phyloP scores from a whole-genome alignment of 1,140 invertebrate species.

The Contarinia nasturtii region DNA sequence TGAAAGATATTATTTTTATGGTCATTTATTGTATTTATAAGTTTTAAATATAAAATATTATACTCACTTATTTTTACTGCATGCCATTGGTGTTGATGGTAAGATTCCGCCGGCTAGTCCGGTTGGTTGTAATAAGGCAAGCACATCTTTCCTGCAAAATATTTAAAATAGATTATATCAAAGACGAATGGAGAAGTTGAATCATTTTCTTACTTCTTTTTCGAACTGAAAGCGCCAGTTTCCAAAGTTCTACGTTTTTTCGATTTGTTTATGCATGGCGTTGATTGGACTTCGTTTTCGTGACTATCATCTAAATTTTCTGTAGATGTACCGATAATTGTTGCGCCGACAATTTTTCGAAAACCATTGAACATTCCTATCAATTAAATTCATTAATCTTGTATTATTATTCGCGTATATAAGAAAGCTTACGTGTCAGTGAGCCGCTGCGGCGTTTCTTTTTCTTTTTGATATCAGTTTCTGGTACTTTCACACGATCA shows the following conservation, averaged over 20 bases:
- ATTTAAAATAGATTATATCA: conserved; percentile 3
- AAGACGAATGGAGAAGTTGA: conserved; percentile 1
- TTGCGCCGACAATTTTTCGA: conserved; percentile 51
- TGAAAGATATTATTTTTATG: conserved; percentile 1
- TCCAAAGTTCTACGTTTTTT: conserved; percentile 40
- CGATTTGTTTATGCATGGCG: conserved; percentile 28
- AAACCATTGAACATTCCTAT: conserved; percentile 56
- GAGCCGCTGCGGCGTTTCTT: conserved; percentile 64
- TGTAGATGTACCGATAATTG: conserved; percentile 24
- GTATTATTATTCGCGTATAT: conserved; percentile 7
- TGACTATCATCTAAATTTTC: conserved; percentile 26
- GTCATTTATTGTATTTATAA: conserved; percentile 6
- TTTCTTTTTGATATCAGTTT: conserved; percentile 29
- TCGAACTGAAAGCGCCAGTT: conserved; percentile 20
- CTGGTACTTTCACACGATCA: no score
- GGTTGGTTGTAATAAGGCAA: conserved; percentile 4
- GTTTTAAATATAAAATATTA: conserved; percentile 2
- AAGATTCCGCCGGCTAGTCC: conserved; percentile 3
- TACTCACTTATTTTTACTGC: conserved; percentile 12
- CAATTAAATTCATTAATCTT: conserved; percentile 11
- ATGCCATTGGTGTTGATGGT: conserved; percentile 4
- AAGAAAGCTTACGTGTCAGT: conserved; percentile 43
- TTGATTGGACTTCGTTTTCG: conserved; percentile 24
- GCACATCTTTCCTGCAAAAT: conserved; percentile 15
- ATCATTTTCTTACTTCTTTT: conserved; percentile 31